Base-by-base conservation (phyloP, 2,113 vertebrate species). In the Saccopteryx leptura region DNA sequence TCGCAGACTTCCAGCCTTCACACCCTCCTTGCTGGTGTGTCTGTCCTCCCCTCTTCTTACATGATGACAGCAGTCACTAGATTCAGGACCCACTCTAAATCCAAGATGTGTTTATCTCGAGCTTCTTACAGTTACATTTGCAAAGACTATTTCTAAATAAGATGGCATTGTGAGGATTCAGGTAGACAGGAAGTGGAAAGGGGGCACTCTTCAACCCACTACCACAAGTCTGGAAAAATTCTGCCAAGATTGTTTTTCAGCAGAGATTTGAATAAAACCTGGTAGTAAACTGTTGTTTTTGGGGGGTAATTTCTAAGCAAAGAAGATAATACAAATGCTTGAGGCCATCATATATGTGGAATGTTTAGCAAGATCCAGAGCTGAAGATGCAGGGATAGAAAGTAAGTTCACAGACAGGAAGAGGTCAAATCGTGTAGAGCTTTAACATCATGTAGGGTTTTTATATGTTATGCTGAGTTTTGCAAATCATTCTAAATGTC, bases 261-360 rank as follows among this genome's bases (percentile, higher is more conserved):
- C 71, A 75, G 56, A 87, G 66, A 61, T 17, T 11, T 63, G 18
- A n/a, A 61, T 75, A 61, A 75, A 61, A 23, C 10, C 56, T n/a
- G 71, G 8, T 5, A 50, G 21, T 74, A 52, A 75, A 63, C n/a
- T 50, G 46, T n/a, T n/a, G 33, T 28, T 75, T 26, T 75, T 63
- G 63, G 10, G 18, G 28, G 56, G 48, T 18, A 63, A 28, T 26
- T 54, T 90, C 31, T 31, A 56, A 90, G 21, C n/a, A 71, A n/a
- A 71, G 74, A 66, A 66, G 46, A 26, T 52, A 28, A 52, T 66
- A n/a, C 31, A 54, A 56, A 46, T 39, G 6, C 31, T 15, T 1
- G 11, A 69, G 17, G n/a, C 18, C 33, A 0, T 80, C 18, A 9
- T 0, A 1, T 31, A 46, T 8, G 1, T 31, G 33, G 18, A 68